A percentile compares a stretch with the other conserved stretches of the same genome.
Conservation (phyloP, 2,797 vertebrate species). For the Acipenser transmontanus region DNA sequence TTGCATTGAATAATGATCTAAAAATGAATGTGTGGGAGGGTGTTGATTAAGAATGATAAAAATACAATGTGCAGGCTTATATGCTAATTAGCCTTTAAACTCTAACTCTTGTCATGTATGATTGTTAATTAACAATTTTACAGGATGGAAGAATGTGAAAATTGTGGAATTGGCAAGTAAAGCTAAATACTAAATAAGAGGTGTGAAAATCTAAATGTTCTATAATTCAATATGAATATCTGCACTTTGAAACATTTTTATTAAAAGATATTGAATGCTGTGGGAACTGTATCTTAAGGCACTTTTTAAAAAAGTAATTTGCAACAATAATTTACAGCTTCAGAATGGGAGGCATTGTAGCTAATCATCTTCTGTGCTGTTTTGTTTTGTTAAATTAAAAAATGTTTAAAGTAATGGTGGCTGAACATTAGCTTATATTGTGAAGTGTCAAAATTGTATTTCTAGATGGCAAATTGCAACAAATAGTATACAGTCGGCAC, state of each 20-base stretch:
- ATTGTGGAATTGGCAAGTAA: constrained; percentile 67
- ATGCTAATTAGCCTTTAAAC: constrained; percentile 97
- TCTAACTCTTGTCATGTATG: constrained; percentile 81
- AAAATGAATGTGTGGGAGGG: constrained; percentile 76
- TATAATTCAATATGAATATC: constrained; percentile 57
- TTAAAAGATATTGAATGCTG: constrained; percentile 38
- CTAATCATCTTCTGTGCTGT: no score
- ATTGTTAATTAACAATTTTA: constrained; percentile 89
- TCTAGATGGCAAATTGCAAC: no score
- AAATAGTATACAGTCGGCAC: no score
- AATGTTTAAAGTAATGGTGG: no score
- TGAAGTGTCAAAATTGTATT: no score
- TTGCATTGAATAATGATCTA: constrained; percentile 60
- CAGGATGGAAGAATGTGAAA: constrained; percentile 76
- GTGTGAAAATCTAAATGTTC: constrained; percentile 79
- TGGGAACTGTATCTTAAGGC: constrained; percentile 21
- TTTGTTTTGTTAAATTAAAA: no score
- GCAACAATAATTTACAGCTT: constrained; percentile 23
- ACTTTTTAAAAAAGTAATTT: constrained; percentile 31
- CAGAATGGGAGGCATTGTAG: no score
- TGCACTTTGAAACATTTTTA: constrained; percentile 52
- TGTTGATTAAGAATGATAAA: constrained; percentile 93
- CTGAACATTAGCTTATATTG: no score
- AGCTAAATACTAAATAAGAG: constrained; percentile 64
- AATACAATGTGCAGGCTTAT: constrained; percentile 89